Conservation (phyloP, 2,797 vertebrate genomes). For the Phylloscopus collybita region DNA sequence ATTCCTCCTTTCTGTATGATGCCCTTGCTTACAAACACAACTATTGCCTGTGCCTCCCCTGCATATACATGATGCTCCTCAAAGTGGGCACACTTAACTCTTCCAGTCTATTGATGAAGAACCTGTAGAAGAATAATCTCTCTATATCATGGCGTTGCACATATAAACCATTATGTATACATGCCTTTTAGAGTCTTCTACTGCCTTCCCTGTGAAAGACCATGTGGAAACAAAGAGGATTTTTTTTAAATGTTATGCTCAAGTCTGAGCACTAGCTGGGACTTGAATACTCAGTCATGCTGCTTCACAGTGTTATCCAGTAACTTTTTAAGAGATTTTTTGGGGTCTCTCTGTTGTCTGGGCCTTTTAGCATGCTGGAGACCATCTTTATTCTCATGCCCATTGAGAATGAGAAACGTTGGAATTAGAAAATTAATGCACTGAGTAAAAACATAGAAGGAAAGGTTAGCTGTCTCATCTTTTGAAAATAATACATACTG, state of each 20-base stretch:
- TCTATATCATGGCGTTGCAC: rapidly evolving
- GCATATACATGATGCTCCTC: neutral
- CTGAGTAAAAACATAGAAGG: neutral
- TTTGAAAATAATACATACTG: neutral
- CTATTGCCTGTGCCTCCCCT: neutral
- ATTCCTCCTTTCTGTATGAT: neutral
- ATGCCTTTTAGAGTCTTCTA: neutral
- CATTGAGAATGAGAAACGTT: neutral
- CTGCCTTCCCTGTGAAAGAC: neutral
- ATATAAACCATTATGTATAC: neutral
- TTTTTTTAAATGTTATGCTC: neutral
- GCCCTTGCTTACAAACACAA: neutral
- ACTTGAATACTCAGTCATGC: neutral
- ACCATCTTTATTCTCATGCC: neutral
- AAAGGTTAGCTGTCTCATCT: neutral
- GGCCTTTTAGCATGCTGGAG: neutral
- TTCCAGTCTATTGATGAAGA: neutral
- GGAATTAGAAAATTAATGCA: neutral
- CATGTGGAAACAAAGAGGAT: rapidly evolving
- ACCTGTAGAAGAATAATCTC: neutral
- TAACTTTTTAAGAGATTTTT: neutral
- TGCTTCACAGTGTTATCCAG: neutral
- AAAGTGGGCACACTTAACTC: neutral
- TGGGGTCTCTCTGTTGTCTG: neutral
- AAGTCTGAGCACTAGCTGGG: neutral